Evolutionary conservation across 2,888 invertebrate species (phyloP), one percentile per base, ranked within the genome.

Genomic region (Drosophila hamatofila): DNA sequence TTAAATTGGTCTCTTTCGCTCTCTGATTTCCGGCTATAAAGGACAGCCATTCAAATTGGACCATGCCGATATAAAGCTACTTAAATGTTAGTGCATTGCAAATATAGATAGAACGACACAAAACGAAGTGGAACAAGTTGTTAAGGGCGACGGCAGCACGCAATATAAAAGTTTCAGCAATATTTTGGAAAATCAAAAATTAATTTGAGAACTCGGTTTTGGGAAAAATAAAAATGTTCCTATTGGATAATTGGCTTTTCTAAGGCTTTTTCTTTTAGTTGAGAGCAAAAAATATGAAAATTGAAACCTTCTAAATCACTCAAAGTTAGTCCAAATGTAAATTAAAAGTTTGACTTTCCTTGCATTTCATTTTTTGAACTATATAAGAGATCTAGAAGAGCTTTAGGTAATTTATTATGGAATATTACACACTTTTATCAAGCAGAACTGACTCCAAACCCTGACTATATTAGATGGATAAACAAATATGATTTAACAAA

Each of bases 1-100:
- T 89, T 83, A 83, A 88, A 87, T 81, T 75, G 72, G 69, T 57
- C 54, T 48, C 55, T 59, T 65, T 48, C 51, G 54, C 67, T 78
- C 48, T 57, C 56, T 58, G 60, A 62, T 61, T 84, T 57, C 61
- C 21, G 46, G 55, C 80, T 46, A 54, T 54, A 25, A 61, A 9
- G 51, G 8, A 33, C 14, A 21, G 87, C 18, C 35, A 8, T n/a
- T 2, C 39, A 11, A 21, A 33, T 25, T 48, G 41, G 59, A 60
- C 42, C 37, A 46, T 52, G 61, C 58, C 72, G 61, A 70, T 78
- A 67, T 63, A 71, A 75, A 81, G 84, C 71, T 81, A 78, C 89
- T 88, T 88, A 83, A 75, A 78, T 75, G 81, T 88, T 83, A 81
- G 35, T 44, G 21, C 1, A 9, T 42, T 44, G 27, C 44, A 63